Evolutionary conservation across 2,113 vertebrate species (phyloP).

Genomic region (Diglossa brunneiventris): DNA sequence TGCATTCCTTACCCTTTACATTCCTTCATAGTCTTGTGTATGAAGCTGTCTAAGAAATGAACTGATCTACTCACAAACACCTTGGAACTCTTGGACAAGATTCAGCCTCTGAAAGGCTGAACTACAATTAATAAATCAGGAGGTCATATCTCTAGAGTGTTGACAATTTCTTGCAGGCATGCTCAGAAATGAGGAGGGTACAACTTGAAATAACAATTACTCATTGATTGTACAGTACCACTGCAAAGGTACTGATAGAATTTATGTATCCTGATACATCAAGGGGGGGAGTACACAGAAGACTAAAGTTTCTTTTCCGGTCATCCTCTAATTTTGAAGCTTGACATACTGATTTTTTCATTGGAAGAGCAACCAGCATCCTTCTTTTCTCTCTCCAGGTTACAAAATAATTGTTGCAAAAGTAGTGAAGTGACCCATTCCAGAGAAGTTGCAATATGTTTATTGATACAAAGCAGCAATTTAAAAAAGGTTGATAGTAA

Average conservation of each 20-base stretch:
- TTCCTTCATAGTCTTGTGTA: background rate
- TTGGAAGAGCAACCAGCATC: background rate
- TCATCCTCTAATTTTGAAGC: background rate
- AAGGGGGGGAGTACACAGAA: accelerated
- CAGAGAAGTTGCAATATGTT: background rate
- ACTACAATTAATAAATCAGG: background rate
- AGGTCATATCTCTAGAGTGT: background rate
- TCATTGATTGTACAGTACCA: background rate
- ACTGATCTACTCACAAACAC: background rate
- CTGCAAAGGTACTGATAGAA: background rate
- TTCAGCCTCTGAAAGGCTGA: background rate
- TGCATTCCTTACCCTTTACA: background rate
- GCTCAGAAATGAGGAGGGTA: background rate
- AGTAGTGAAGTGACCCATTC: background rate
- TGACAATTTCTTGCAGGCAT: background rate
- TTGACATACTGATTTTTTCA: background rate
- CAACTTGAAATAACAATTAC: background rate
- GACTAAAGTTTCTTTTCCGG: background rate
- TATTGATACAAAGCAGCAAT: background rate
- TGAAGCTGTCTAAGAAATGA: background rate
- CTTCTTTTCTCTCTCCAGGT: background rate
- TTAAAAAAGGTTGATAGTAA: background rate
- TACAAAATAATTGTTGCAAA: background rate
- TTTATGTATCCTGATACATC: background rate
- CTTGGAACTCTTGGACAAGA: background rate